These are phyloP conservation scores for Thalassoma bifasciatum DNA, from an alignment of 2,113 vertebrate species.

Conservation along the genomic window DNA sequence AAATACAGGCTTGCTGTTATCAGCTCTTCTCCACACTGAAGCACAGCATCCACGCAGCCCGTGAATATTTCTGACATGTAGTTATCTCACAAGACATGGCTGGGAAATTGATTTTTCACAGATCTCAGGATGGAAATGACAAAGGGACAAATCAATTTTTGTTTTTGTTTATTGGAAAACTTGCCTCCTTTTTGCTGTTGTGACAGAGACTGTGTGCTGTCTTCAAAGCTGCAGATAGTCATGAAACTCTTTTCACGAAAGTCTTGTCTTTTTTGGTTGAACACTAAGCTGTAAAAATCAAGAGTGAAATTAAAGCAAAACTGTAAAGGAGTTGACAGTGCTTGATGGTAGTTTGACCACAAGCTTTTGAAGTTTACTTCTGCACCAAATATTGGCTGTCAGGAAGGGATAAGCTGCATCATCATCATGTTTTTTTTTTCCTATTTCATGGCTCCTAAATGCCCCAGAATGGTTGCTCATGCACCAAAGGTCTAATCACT, in stretches of 20 bases:
- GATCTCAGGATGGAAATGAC: constrained; percentile 61
- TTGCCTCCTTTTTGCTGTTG: constrained; percentile 9
- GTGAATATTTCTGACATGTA: constrained; percentile 57
- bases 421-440: background rate
- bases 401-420: background rate
- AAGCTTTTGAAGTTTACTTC: background rate
- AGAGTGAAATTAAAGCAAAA: background rate
- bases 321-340: background rate
- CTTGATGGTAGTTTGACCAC: background rate
- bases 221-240: constrained; percentile 16
- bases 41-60: constrained; percentile 12
- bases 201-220: constrained; percentile 29
- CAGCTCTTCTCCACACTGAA: constrained; percentile 31
- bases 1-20: constrained; percentile 32
- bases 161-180: constrained; percentile 63
- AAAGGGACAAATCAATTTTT: constrained; percentile 62
- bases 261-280: constrained; percentile 2
- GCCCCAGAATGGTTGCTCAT: too few species aligned
- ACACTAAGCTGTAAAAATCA: background rate
- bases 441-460: background rate
- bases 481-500: too few species aligned
- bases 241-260: constrained; percentile 20
- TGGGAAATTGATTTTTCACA: constrained; percentile 67
- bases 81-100: constrained; percentile 67
- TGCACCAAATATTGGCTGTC: too few species aligned